These are phyloP conservation scores for Siderastrea radians DNA, from an alignment of 92 coral and sea anemone species.

Conservation along the genomic window DNA sequence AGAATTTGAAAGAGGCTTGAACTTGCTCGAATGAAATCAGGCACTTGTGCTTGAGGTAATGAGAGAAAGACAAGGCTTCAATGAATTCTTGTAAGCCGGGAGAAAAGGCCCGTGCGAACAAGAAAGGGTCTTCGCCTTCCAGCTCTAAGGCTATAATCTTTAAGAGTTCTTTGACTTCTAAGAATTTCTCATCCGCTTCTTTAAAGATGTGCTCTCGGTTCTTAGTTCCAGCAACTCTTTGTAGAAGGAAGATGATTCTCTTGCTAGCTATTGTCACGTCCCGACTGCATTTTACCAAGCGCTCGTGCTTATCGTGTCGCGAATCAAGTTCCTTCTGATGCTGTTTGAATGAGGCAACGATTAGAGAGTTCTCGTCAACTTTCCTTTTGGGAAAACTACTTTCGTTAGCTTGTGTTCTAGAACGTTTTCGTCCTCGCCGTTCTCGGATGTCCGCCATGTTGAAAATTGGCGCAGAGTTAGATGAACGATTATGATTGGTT, in stretches of 20 bases:
- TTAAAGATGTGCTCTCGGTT: slow-evolving; percentile 65
- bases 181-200: slow-evolving; percentile 89
- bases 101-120: slow-evolving; percentile 86
- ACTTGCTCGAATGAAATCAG: slow-evolving; percentile 81
- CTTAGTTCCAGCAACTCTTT: slow-evolving; percentile 81
- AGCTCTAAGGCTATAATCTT: slow-evolving; percentile 88
- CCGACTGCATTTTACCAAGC: slow-evolving; percentile 94
- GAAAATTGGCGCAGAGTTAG: neutral
- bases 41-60: slow-evolving; percentile 76
- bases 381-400: slow-evolving; percentile 38
- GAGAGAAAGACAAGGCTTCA: slow-evolving; percentile 86
- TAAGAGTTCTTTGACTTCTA: slow-evolving; percentile 74
- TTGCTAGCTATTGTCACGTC: slow-evolving; percentile 96
- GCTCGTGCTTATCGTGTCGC: slow-evolving; percentile 92
- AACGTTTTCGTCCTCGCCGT: slow-evolving; percentile 18
- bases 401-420: slow-evolving; percentile 24
- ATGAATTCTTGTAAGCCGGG: slow-evolving; percentile 96
- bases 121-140: slow-evolving; percentile 83
- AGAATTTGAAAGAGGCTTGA: slow-evolving; percentile 67
- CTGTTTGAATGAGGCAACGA: slow-evolving; percentile 71
- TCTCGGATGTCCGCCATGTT: slow-evolving; percentile 41
- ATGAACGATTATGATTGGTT: slow-evolving; percentile 17
- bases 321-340: slow-evolving; percentile 87
- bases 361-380: slow-evolving; percentile 73
- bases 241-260: slow-evolving; percentile 84